Evolutionary conservation across 2,797 vertebrate species (phyloP), one percentile per base, ranked within the genome.

Genomic region (Neosilurus mollespiculum): DNA sequence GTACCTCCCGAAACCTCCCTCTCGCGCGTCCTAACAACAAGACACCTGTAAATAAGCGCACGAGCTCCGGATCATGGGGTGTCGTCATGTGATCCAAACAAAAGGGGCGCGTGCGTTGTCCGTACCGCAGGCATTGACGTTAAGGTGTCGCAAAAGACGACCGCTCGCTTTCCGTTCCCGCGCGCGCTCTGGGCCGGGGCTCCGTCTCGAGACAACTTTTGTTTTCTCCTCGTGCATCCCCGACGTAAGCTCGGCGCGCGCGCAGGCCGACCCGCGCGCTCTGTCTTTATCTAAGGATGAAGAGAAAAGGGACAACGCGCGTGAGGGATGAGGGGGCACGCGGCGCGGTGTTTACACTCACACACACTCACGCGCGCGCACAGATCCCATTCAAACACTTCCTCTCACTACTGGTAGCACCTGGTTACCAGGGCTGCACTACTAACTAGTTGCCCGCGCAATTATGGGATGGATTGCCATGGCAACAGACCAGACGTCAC

Each of bases 401-500:
- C 66, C 18, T 83, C 88, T 86, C 87, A 78, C 87, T 83, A 91
- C 92, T 94, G 93, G 94, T 94, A 88, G 67, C 91, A 91, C 88
- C 90, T 66, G 91, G 89, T 94, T 91, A 95, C 93, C 88, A 93
- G 86, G 85, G 81, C 89, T 90, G 90, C 91, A 91, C 88, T 93
- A 93, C 94, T 93, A 95, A 95, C 94, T 95, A 94, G 94, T 95
- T 94, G 93, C 93, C 93, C 93, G 87, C 91, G 91, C 95, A 93
- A 95, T 95, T 96, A 97, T 98, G 96, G 97, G 97, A 97, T 97
- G 96, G 92, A 97, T 97, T 95, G 95, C 95, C 95, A 96, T 94
- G 96, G 96, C 95, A 97, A 98, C 96, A 96, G 96, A 97, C 96
- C 96, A 96, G 96, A 97, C 96, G 97, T 97, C 96, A 97, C 96